Evolutionary conservation across 2,888 invertebrate species (phyloP).

Genomic region (Brachypterus glaber): DNA sequence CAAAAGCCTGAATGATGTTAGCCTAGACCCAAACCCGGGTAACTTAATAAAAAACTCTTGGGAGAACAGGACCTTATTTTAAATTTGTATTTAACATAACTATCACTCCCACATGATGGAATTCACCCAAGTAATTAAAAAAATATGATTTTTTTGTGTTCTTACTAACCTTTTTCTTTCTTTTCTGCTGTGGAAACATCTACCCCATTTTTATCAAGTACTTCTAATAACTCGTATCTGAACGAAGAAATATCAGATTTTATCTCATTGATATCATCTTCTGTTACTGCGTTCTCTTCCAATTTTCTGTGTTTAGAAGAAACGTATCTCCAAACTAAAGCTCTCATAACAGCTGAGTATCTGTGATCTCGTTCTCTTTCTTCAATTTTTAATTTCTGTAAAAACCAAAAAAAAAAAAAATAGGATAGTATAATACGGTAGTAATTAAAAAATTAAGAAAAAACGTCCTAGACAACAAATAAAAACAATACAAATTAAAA

Average conservation of each 20-base stretch:
- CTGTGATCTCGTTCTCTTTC: constrained; percentile 59
- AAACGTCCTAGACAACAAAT: too few relatives aligned
- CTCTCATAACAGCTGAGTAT: constrained; percentile 77
- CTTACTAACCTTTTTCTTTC: constrained; percentile 58
- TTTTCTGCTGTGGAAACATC: constrained; percentile 65
- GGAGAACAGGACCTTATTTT: too few relatives aligned
- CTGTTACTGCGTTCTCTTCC: constrained; percentile 79
- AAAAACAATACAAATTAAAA: too few relatives aligned
- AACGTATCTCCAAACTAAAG: constrained; percentile 87
- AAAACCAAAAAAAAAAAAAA: background rate
- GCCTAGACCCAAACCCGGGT: too few relatives aligned
- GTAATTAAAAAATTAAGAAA: too few relatives aligned
- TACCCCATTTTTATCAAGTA: constrained; percentile 81
- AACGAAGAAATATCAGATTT: constrained; percentile 89
- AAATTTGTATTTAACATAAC: too few relatives aligned
- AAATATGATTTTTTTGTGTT: constrained; percentile 1
- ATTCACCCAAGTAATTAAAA: background rate
- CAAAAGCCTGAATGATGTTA: too few relatives aligned
- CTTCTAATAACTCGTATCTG: constrained; percentile 84
- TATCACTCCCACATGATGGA: too few relatives aligned
- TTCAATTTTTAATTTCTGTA: constrained; percentile 46
- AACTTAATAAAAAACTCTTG: too few relatives aligned
- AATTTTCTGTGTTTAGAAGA: constrained; percentile 75
- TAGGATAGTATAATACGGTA: too few relatives aligned
- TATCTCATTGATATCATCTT: constrained; percentile 89